A percentile compares a stretch with the other conserved stretches of the same genome.
Conservation (phyloP, 2,888 invertebrate species). For the Sphecodes monilicornis region DNA sequence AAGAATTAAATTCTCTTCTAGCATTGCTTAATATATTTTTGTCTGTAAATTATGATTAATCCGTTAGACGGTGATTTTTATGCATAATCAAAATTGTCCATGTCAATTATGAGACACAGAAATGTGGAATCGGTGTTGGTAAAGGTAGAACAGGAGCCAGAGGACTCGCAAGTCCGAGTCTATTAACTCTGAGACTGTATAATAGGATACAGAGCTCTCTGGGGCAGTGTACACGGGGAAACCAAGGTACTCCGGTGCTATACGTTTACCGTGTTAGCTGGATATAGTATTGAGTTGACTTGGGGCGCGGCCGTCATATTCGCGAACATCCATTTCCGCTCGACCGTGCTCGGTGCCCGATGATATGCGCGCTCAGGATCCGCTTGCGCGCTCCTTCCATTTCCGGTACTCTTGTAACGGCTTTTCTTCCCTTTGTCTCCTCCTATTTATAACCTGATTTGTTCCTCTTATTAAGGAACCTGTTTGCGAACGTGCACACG, state of each 20-base stretch:
- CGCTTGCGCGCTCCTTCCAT: background rate
- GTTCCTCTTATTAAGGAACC: conserved; percentile 31
- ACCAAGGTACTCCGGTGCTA: conserved; percentile 49
- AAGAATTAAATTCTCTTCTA: no score
- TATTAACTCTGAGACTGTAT: conserved; percentile 75
- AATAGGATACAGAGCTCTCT: conserved; percentile 72
- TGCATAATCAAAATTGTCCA: no score
- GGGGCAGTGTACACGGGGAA: conserved; percentile 68
- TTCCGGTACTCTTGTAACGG: background rate
- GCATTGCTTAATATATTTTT: no score
- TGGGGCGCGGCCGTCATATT: conserved; percentile 45
- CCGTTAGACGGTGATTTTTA: no score
- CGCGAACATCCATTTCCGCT: conserved; percentile 51
- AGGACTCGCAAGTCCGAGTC: conserved; percentile 73
- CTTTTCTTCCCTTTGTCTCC: conserved; percentile 9
- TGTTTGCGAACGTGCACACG: conserved; percentile 3
- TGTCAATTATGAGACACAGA: no score
- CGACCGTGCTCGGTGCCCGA: conserved; percentile 11
- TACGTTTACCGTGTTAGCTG: conserved; percentile 45
- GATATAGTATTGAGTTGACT: conserved; percentile 41
- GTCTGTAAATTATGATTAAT: no score
- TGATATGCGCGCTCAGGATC: conserved; percentile 9
- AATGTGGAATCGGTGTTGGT: no score
- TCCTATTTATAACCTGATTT: conserved; percentile 35
- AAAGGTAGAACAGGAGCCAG: conserved; percentile 48